Evolutionary conservation across 2,888 invertebrate genomes (phyloP).

Genomic region (Papilio gigon): DNA sequence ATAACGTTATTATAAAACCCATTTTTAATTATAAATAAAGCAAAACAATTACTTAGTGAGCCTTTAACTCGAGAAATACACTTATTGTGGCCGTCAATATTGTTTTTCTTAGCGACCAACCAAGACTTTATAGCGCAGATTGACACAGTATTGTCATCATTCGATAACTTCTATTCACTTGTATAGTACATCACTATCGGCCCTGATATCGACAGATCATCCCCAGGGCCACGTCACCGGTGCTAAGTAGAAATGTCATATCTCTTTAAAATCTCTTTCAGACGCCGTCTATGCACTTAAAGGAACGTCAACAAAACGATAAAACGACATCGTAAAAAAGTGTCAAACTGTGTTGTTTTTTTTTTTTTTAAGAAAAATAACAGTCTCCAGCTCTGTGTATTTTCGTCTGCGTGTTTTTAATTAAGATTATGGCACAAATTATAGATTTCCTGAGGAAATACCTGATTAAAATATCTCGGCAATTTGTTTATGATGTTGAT

Average conservation of each 20-base stretch:
- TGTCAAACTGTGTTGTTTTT: slow-evolving; percentile 68
- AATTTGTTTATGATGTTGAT: slow-evolving; percentile 51
- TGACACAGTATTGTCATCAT: too few species aligned
- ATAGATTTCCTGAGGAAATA: slow-evolving; percentile 74
- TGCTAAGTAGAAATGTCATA: slow-evolving; percentile 42
- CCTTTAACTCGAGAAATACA: too few species aligned
- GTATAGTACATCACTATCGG: neutral
- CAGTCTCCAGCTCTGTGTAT: slow-evolving; percentile 46
- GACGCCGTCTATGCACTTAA: slow-evolving; percentile 63
- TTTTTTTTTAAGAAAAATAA: slow-evolving; percentile 52
- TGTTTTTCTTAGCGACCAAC: too few species aligned
- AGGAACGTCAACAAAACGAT: slow-evolving; percentile 55
- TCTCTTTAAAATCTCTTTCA: slow-evolving; percentile 41
- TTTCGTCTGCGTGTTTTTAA: slow-evolving; percentile 64
- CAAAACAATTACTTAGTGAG: too few species aligned
- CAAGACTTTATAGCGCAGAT: too few species aligned
- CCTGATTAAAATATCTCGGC: slow-evolving; percentile 61
- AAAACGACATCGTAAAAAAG: slow-evolving; percentile 65
- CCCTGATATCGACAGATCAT: slow-evolving; percentile 5
- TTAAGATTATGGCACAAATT: slow-evolving; percentile 71
- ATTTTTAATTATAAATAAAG: too few species aligned
- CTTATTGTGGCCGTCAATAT: too few species aligned
- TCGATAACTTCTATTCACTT: neutral
- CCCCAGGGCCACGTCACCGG: slow-evolving; percentile 36
- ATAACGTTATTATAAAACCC: too few species aligned